A percentile compares a stretch with the other conserved stretches of the same genome.
Conservation (phyloP, 2,113 vertebrate genomes). For the Embiotoca jacksoni region DNA sequence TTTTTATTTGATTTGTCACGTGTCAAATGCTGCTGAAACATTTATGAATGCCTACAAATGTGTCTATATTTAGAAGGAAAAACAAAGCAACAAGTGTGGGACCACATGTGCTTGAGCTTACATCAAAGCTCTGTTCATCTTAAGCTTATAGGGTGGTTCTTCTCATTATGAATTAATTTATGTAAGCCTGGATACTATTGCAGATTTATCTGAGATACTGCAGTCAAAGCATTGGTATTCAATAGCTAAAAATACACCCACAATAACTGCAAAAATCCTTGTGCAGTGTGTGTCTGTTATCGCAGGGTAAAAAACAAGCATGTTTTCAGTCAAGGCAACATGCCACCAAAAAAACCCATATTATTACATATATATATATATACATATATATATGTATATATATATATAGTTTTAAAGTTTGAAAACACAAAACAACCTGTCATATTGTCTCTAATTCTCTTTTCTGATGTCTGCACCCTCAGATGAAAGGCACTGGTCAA, state of each 20-base stretch:
- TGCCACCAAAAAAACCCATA: neutral
- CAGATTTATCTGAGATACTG: conserved; percentile 67
- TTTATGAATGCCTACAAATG: conserved; percentile 39
- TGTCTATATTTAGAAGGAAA: conserved; percentile 49
- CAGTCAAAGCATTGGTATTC: conserved; percentile 54
- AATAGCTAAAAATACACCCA: conserved; percentile 48
- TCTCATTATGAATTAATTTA: conserved; percentile 72
- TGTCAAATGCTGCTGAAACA: conserved; percentile 27
- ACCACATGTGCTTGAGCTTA: conserved; percentile 32
- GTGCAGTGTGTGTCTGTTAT: conserved; percentile 9
- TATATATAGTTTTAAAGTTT: conserved; percentile 25
- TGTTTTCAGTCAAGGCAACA: conserved; percentile 29
- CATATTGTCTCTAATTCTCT: conserved; percentile 7
- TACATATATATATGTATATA: neutral
- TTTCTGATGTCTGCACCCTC: conserved; percentile 25
- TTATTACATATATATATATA: neutral
- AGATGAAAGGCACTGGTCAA: conserved; percentile 46
- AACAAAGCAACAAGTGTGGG: conserved; percentile 50
- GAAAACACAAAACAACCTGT: neutral
- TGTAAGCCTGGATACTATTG: conserved; percentile 53
- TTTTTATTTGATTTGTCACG: conserved; percentile 16
- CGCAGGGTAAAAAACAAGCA: neutral
- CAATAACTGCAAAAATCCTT: conserved; percentile 26
- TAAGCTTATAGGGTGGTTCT: conserved; percentile 48
- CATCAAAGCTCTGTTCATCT: conserved; percentile 56